Evolutionary conservation across 1,140 invertebrate genomes (phyloP), one percentile per base, ranked within the genome.

Genomic region (Trichoplusia ni): DNA sequence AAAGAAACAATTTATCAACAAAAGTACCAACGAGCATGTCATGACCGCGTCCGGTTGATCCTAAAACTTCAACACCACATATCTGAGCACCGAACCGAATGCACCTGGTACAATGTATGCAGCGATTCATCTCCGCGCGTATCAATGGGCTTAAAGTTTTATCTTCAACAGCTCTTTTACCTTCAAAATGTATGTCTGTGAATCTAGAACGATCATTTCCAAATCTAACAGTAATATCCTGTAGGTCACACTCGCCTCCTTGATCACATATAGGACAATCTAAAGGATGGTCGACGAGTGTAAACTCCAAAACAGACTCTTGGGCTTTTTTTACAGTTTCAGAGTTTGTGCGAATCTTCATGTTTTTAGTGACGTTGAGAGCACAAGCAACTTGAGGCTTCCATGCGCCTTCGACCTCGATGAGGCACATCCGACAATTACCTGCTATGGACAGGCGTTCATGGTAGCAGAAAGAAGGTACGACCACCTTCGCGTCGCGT

Each of bases 191-290:
- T 70, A 97, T 98, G 84, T 99, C 98, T 29, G 95, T 95, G 78
- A 99, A 99, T 47, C 99, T 92, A 49, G 97, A 97, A 54, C 97
- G 93, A 91, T 99, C 99, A 70, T 94, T 97, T 1, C 99, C 99
- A 91, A 99, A 99, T 21, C 95, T 96, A 98, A 99, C 99, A 6
- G 97, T 97, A 84, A 99, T 97, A 91, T 99, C 98, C 92, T 99
- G 96, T 16, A 99, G 92, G 91, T 99, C 98, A 89, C 98, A 99
- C 92, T 99, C 98, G 0, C 99, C 99, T 23, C 98, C 99, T 91
- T 99, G 99, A 91, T 99, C 99, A 92, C 99, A 99, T 91, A 99
- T 99, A 1, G 99, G 99, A 91, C 99, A 99, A 91, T 99, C 99
- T 2, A 99, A 90, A 0, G 99, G 99, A 93, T 99, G 99, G 83